phyloP scores from a whole-genome alignment of 2,888 invertebrate species.

The Melanotus villosus region DNA sequence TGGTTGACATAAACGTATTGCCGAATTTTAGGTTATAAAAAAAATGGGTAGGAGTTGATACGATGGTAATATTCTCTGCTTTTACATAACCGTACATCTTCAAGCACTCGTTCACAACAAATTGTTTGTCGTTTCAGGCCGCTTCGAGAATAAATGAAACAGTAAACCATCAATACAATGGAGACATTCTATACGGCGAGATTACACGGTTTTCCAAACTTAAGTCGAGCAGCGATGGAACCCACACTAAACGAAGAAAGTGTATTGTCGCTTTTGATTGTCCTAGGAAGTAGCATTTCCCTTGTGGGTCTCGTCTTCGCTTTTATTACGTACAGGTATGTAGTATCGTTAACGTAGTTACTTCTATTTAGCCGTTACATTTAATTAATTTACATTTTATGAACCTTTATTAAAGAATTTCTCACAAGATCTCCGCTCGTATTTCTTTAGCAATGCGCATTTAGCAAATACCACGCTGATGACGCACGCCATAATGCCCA shows the following conservation, averaged over 20 bases:
- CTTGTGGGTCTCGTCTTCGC: slow-evolving; percentile 78
- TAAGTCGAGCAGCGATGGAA: slow-evolving; percentile 61
- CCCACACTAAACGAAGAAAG: slow-evolving; percentile 71
- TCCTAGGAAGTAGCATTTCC: slow-evolving; percentile 77
- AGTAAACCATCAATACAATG: slow-evolving; percentile 58
- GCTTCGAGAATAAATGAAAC: slow-evolving; percentile 21
- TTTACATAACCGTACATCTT: slow-evolving; percentile 12
- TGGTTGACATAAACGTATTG: neutral
- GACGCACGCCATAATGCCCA: neutral
- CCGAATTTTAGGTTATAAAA: neutral
- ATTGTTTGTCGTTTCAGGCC: slow-evolving; percentile 18
- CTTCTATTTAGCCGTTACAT: slow-evolving; percentile 23
- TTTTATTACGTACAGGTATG: slow-evolving; percentile 80
- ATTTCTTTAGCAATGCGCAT: neutral
- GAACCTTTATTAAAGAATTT: neutral
- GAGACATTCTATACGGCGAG: slow-evolving; percentile 70
- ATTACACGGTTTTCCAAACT: slow-evolving; percentile 68
- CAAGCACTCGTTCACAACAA: slow-evolving; percentile 1
- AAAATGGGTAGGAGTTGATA: neutral
- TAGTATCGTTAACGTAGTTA: slow-evolving; percentile 17
- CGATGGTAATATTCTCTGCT: neutral
- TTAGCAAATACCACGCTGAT: slow-evolving; percentile 1
- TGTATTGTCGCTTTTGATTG: slow-evolving; percentile 75
- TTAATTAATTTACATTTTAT: slow-evolving; percentile 26
- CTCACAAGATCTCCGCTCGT: neutral